Conservation (phyloP, 2,888 invertebrate genomes). For the Tachina grossa region DNA sequence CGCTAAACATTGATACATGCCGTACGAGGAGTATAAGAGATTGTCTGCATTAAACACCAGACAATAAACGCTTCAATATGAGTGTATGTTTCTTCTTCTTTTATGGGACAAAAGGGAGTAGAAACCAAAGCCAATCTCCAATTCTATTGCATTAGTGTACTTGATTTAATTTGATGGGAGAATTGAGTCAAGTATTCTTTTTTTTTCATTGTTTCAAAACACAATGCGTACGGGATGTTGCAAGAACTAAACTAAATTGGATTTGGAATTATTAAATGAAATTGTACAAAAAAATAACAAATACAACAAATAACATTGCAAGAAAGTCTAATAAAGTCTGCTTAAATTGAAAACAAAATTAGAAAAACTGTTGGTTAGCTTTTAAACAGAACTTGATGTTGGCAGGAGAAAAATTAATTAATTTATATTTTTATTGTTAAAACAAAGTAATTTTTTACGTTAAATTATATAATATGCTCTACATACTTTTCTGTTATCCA, state of each 20-base stretch:
- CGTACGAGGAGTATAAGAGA: slow-evolving; percentile 8
- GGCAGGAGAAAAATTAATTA: slow-evolving; percentile 63
- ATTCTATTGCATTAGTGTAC: slow-evolving; percentile 80
- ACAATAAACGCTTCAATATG: slow-evolving; percentile 57
- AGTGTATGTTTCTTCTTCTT: slow-evolving; percentile 63
- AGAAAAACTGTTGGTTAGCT: slow-evolving; percentile 36
- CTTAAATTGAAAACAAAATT: slow-evolving; percentile 56
- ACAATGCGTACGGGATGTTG: slow-evolving; percentile 66
- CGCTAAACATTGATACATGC: background rate
- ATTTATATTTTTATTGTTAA: slow-evolving; percentile 67
- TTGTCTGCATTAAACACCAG: slow-evolving; percentile 40
- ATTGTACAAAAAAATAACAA: slow-evolving; percentile 37
- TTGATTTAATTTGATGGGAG: slow-evolving; percentile 83
- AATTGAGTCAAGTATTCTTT: slow-evolving; percentile 75
- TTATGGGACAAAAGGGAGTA: slow-evolving; percentile 80
- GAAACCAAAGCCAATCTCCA: slow-evolving; percentile 74
- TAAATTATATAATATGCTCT: slow-evolving; percentile 26
- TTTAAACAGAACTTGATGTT: slow-evolving; percentile 49
- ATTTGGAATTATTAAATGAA: slow-evolving; percentile 69
- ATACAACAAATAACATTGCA: slow-evolving; percentile 29
- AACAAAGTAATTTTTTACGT: slow-evolving; percentile 9
- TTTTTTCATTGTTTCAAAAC: background rate
- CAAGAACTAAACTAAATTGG: slow-evolving; percentile 75
- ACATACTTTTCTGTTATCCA: slow-evolving; percentile 34
- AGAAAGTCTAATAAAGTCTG: slow-evolving; percentile 59